phyloP scores from a whole-genome alignment of 2,888 invertebrate genomes.

The Nymphalis c-album region DNA sequence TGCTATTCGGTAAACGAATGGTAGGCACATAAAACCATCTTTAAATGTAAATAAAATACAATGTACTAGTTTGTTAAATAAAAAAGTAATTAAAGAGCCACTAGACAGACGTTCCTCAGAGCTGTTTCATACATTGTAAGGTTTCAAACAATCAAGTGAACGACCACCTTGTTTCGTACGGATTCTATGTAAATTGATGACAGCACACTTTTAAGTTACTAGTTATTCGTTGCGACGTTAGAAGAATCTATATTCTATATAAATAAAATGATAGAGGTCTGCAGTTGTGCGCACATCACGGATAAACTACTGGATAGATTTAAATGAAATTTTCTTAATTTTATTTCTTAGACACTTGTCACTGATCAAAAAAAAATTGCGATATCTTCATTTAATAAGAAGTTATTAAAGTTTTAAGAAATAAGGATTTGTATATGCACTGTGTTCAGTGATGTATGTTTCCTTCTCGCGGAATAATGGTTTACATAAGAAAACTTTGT shows the following conservation, averaged over 20 bases:
- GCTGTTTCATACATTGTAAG: conserved; percentile 37
- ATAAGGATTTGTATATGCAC: too few relatives aligned
- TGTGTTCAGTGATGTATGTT: too few relatives aligned
- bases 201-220: background rate
- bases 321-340: too few relatives aligned
- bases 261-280: too few relatives aligned
- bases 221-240: background rate
- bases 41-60: conserved; percentile 24
- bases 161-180: conserved; percentile 37
- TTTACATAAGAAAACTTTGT: too few relatives aligned
- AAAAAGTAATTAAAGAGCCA: conserved; percentile 37
- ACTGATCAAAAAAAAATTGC: too few relatives aligned
- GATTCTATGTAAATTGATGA: conserved; percentile 25
- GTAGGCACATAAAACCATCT: background rate
- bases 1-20: background rate
- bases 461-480: too few relatives aligned
- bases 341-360: too few relatives aligned
- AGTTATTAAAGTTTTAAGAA: too few relatives aligned
- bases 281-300: too few relatives aligned
- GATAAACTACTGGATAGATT: too few relatives aligned
- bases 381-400: too few relatives aligned
- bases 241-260: background rate
- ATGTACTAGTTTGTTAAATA: conserved; percentile 28
- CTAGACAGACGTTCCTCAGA: conserved; percentile 20
- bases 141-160: conserved; percentile 42